Evolutionary conservation across 2,888 invertebrate species (phyloP), one percentile per base, ranked within the genome.

Genomic region (Drosophila prolongata): DNA sequence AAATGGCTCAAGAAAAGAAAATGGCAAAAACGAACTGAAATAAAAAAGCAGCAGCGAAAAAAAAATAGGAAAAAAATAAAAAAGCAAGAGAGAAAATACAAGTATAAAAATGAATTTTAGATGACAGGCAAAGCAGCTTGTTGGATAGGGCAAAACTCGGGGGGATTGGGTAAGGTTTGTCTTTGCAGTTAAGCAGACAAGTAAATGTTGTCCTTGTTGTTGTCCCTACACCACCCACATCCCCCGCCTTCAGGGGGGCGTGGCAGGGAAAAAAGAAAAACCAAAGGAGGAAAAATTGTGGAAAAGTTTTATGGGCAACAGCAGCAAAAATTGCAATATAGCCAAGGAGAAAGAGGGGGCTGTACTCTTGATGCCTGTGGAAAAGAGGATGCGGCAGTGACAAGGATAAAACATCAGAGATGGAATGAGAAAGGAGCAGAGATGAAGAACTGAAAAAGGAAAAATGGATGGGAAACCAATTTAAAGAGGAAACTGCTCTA

Each of bases 91-190:
- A 61, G 72, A 76, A 81, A 76, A 89, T 83, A 89, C 80, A 80
- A 87, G 80, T 85, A 90, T 89, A 87, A 87, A 87, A 87, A 87
- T 87, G 90, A 90, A 87, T 87, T 89, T 87, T 90, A 87, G 87
- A 87, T 87, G 87, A 90, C 90, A 90, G 86, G 85, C 77, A 81
- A 82, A 83, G 87, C 62, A 62, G 67, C 60, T 52, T 87, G 78
- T 52, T 61, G 38, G 16, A 19, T 30, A 30, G 37, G 14, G 37
- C 37, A n/a, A 40, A 16, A 14, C 8, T n/a, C 19, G 13, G 49
- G 16, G 27, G 38, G 40, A 14, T 2, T 4, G 54, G 64, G 40
- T 50, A 68, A 55, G 90, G 90, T 89, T 86, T 89, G 84, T 87
- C 89, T 85, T 89, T 89, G 74, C 90, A 86, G 90, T 85, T 85